Evolutionary conservation across 2,113 vertebrate genomes (phyloP).

Genomic region (Hypocryptadius cinnamomeus): DNA sequence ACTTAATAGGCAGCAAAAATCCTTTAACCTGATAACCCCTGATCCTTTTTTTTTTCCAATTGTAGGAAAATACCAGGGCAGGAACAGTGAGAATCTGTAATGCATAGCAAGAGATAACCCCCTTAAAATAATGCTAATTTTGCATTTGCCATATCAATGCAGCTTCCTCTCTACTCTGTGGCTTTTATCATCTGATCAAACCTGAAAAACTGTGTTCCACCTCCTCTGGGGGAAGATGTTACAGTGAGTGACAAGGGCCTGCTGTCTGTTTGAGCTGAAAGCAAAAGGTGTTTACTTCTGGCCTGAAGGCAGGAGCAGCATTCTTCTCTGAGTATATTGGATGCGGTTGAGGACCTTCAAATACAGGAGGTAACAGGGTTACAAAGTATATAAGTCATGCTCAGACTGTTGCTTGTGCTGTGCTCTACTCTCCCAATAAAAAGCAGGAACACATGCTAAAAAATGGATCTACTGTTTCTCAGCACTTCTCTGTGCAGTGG

Average conservation of each 20-base stretch:
- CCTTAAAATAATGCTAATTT: not conserved
- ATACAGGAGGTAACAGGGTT: not conserved
- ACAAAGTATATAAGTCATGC: not conserved
- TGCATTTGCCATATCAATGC: not conserved
- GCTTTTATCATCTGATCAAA: not conserved
- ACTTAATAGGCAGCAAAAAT: not conserved
- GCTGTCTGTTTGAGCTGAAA: not conserved
- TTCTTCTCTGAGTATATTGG: not conserved
- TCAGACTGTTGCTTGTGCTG: not conserved
- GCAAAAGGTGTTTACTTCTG: not conserved
- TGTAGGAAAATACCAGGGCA: not conserved
- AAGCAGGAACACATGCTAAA: not conserved
- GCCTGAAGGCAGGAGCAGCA: not conserved
- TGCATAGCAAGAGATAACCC: not conserved
- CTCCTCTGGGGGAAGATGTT: not conserved
- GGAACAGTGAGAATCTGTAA: not conserved
- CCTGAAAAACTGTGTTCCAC: not conserved
- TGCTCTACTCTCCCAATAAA: not conserved
- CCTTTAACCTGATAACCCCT: not conserved
- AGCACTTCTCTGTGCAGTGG: not conserved
- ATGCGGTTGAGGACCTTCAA: not conserved
- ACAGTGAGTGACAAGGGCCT: not conserved
- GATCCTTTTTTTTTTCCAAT: not conserved
- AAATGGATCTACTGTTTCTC: not conserved
- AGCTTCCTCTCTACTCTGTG: not conserved